phyloP scores from a whole-genome alignment of 2,888 invertebrate genomes.

The Rambutsinella grinnellia region DNA sequence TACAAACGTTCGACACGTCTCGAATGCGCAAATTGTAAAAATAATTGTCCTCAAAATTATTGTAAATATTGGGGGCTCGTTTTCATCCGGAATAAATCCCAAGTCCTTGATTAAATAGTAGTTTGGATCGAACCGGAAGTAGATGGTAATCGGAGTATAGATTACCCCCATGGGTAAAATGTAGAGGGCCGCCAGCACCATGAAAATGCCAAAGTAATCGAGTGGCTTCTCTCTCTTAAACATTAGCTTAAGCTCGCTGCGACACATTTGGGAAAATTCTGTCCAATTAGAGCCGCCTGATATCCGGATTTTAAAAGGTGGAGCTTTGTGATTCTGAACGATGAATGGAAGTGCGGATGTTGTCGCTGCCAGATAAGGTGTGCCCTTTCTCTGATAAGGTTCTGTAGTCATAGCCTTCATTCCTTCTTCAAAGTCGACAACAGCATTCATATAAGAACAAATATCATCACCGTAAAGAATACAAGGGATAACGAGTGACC shows the following conservation, averaged over 20 bases:
- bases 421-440: constrained; percentile 1
- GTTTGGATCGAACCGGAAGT: neutral
- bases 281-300: neutral
- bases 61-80: neutral
- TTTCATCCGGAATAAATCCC: neutral
- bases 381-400: no score
- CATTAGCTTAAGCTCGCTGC: no score
- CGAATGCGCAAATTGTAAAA: neutral
- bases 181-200: neutral
- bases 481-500: neutral
- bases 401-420: no score
- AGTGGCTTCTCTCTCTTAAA: no score
- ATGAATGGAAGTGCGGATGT: no score
- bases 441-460: neutral
- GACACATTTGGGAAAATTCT: no score
- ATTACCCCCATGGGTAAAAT: neutral
- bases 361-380: no score
- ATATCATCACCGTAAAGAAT: neutral
- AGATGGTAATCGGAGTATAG: neutral
- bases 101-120: neutral
- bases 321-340: no score
- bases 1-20: neutral
- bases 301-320: no score
- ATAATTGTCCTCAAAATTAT: neutral
- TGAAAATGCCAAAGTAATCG: neutral